Conservation (phyloP, 2,797 vertebrate species). For the Crypturellus tataupa region DNA sequence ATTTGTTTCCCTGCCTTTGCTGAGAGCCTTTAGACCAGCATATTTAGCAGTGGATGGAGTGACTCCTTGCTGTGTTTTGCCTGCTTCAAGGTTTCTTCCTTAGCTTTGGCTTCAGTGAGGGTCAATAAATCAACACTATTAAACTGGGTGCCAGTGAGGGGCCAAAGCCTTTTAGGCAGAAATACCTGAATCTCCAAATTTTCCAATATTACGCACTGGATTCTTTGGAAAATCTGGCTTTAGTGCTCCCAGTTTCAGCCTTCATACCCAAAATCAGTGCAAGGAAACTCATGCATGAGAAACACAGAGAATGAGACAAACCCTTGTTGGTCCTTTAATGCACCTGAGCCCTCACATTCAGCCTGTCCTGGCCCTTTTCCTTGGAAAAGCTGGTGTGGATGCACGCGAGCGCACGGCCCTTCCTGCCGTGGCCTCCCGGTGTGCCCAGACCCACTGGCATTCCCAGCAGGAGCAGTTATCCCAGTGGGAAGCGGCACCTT, state of each 20-base stretch:
- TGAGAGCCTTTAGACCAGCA: neutral
- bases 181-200: neutral
- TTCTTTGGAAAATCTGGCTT: neutral
- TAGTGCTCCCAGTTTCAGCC: neutral
- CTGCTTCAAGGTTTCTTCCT: neutral
- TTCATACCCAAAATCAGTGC: too few species aligned
- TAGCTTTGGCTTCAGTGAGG: neutral
- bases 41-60: neutral
- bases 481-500: fast-evolving
- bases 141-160: neutral
- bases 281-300: neutral
- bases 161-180: neutral
- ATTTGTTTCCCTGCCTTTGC: neutral
- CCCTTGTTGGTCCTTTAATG: fast-evolving
- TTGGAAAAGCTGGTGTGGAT: neutral
- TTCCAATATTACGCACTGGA: neutral
- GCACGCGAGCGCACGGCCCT: fast-evolving
- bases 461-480: neutral
- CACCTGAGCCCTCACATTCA: neutral
- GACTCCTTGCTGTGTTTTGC: neutral
- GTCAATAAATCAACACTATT: neutral
- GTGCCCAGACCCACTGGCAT: too few species aligned
- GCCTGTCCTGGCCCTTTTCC: too few species aligned
- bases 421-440: too few species aligned
- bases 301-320: neutral